Conservation (phyloP, 1,140 invertebrate genomes). For the Schlechtendalia chinensis region DNA sequence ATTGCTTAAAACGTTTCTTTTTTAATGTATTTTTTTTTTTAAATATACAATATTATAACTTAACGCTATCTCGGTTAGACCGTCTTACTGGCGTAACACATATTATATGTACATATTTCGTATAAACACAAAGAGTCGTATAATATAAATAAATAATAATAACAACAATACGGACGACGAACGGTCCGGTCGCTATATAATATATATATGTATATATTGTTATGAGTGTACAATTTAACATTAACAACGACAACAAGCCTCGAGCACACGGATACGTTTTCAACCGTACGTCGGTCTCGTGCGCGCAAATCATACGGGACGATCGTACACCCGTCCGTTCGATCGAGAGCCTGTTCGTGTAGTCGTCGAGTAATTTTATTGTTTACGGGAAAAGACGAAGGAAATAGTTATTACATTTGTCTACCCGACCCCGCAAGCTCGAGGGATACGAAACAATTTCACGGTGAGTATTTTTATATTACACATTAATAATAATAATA, state of each 20-base stretch:
- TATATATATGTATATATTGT: neutral
- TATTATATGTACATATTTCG: neutral
- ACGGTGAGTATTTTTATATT: neutral
- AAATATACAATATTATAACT: slow-evolving; percentile 8
- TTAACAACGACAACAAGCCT: slow-evolving; percentile 1
- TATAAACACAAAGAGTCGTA: slow-evolving; percentile 6
- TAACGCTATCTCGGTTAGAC: slow-evolving; percentile 9
- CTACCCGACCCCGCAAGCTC: neutral
- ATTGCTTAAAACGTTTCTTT: slow-evolving; percentile 2
- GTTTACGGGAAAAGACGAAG: slow-evolving; percentile 13
- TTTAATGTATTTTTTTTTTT: neutral
- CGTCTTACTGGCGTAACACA: neutral
- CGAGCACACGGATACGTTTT: too few relatives aligned
- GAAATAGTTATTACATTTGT: neutral
- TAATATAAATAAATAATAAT: too few relatives aligned
- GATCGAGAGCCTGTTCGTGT: too few relatives aligned
- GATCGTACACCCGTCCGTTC: too few relatives aligned
- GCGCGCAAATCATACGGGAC: too few relatives aligned
- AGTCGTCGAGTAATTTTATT: neutral
- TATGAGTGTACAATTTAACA: too few relatives aligned
- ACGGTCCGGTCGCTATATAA: neutral
- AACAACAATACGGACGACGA: neutral
- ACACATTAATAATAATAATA: neutral
- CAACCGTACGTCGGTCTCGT: too few relatives aligned
- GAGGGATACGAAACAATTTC: too few relatives aligned